Evolutionary conservation across 1,140 invertebrate genomes (phyloP).

Genomic region (Choristoneura fumiferana): DNA sequence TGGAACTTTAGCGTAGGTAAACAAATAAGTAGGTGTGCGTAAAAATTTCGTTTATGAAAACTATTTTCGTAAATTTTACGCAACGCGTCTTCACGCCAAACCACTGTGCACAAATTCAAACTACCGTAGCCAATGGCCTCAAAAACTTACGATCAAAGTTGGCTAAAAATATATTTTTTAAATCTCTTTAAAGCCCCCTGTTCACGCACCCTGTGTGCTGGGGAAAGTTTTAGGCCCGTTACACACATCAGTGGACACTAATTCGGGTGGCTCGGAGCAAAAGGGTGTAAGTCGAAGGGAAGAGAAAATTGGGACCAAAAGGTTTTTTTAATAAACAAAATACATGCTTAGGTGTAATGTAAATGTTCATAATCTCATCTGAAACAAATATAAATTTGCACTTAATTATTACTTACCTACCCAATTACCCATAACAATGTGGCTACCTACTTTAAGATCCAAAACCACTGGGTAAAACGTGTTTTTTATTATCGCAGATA

Average conservation of each 20-base stretch:
- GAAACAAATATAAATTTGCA: no score
- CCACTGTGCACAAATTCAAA: conserved; percentile 9
- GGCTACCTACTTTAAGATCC: no score
- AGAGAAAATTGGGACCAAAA: not conserved
- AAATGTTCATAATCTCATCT: no score
- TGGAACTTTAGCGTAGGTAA: no score
- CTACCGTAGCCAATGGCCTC: conserved; percentile 4
- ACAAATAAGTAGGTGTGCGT: not conserved
- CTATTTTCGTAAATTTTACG: not conserved
- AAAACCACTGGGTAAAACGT: no score
- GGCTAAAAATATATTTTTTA: conserved; percentile 34
- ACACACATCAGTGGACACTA: conserved; percentile 62
- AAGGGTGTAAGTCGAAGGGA: conserved; percentile 44
- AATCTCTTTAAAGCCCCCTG: conserved; percentile 48
- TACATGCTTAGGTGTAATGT: no score
- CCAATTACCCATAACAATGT: no score
- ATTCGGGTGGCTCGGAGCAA: conserved; percentile 41
- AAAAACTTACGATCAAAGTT: conserved; percentile 16
- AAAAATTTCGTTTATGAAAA: not conserved
- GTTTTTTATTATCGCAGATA: no score
- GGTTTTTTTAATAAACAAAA: no score
- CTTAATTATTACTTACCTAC: no score
- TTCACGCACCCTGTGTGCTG: conserved; percentile 30
- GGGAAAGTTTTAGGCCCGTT: conserved; percentile 56
- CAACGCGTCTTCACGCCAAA: not conserved